Conservation (phyloP, 64 coral and sea anemone species). For the Orbicella faveolata region DNA sequence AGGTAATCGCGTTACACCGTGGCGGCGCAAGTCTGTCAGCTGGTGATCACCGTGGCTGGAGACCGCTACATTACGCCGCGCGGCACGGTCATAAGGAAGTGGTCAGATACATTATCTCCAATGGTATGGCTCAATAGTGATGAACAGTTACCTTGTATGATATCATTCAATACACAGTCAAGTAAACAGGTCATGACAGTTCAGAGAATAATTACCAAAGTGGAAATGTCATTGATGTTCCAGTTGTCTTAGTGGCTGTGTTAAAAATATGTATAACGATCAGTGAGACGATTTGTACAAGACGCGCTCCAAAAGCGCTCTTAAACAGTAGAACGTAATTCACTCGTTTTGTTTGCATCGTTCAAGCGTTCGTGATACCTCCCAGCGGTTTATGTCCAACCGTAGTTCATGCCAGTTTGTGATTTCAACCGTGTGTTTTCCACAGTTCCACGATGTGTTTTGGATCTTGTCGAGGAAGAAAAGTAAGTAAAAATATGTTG, state of each 20-base stretch:
- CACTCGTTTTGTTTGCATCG: no score
- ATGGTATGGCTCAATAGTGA: conserved; percentile 49
- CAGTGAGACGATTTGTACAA: no score
- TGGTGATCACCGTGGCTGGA: conserved; percentile 88
- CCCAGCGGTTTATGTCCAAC: no score
- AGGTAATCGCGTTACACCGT: conserved; percentile 82
- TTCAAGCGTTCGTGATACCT: no score
- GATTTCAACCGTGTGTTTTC: background rate
- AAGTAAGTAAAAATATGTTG: conserved; percentile 48
- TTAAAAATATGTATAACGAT: no score
- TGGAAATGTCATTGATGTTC: no score
- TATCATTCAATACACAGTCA: background rate
- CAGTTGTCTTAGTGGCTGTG: no score
- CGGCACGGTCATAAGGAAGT: conserved; percentile 85
- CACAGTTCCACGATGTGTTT: conserved; percentile 85
- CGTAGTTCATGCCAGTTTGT: no score
- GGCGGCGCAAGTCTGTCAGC: conserved; percentile 77
- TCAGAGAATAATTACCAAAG: no score
- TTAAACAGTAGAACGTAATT: no score
- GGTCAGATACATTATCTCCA: conserved; percentile 93
- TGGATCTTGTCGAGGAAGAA: conserved; percentile 87
- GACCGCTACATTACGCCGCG: conserved; percentile 93
- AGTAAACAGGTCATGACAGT: background rate
- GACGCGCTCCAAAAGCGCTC: no score
- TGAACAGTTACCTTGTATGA: background rate